These are phyloP conservation scores for Gymnothorax reevesii DNA, from an alignment of 2,797 vertebrate species.

Conservation along the genomic window DNA sequence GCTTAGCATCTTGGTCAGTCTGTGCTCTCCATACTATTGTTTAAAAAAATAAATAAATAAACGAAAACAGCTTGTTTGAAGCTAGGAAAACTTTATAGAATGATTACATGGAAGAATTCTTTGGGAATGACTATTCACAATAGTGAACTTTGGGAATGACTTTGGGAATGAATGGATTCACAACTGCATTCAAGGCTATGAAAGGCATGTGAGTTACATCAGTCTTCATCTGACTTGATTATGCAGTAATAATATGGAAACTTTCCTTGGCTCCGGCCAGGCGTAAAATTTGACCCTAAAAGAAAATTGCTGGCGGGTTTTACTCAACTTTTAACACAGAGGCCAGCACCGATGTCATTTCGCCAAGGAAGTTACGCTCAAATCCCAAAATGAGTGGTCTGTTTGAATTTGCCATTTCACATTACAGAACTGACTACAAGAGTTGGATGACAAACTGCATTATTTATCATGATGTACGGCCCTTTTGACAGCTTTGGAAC, in stretches of 20 bases:
- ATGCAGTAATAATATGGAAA: not conserved
- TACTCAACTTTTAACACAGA: not conserved
- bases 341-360: not conserved
- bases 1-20: no score
- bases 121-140: no score
- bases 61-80: no score
- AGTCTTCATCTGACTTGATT: not conserved
- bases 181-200: not conserved
- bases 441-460: not conserved
- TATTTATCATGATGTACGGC: not conserved
- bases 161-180: not conserved
- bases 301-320: not conserved
- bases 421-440: not conserved
- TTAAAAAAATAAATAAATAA: no score
- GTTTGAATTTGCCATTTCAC: not conserved
- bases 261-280: no score
- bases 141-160: no score
- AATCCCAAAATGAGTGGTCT: not conserved
- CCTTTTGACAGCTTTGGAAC: not conserved
- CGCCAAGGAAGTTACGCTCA: not conserved
- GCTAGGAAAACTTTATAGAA: no score
- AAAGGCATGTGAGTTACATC: not conserved
- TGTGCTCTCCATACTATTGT: no score
- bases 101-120: no score
- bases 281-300: not conserved